These are phyloP conservation scores for Hycleus cichorii DNA, from an alignment of 1,140 invertebrate species.

Conservation along the genomic window DNA sequence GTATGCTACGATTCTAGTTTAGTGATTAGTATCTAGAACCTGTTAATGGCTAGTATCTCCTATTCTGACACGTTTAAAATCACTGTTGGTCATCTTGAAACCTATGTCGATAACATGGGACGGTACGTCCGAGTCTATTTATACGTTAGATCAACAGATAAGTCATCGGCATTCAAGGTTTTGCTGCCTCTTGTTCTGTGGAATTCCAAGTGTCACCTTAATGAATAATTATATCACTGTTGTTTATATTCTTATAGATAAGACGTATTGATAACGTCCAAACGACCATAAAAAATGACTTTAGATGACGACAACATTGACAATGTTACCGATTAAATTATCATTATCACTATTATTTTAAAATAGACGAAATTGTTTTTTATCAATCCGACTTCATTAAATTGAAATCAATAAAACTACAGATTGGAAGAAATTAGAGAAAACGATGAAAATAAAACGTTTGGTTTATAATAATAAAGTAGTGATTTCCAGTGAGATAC, in stretches of 20 bases:
- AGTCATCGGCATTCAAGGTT: conserved; percentile 9
- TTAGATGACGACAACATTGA: conserved; percentile 3
- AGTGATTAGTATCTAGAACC: conserved; percentile 1
- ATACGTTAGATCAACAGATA: conserved; percentile 8
- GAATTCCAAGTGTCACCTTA: conserved; percentile 22
- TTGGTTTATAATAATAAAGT: conserved; percentile 6
- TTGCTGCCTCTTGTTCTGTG: too few relatives aligned
- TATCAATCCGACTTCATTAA: too few relatives aligned
- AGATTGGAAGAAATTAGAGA: too few relatives aligned
- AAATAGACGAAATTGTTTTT: too few relatives aligned
- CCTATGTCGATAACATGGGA: conserved; percentile 1
- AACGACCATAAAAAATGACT: conserved; percentile 14
- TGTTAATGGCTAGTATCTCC: conserved; percentile 8
- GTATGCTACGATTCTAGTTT: too few relatives aligned
- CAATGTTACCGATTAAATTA: conserved; percentile 13
- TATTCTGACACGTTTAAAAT: conserved; percentile 7
- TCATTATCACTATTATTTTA: not conserved
- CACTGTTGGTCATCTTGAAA: conserved; percentile 7
- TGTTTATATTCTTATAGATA: conserved; percentile 20
- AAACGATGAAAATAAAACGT: too few relatives aligned
- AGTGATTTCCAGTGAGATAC: conserved; percentile 1
- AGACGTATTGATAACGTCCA: conserved; percentile 12
- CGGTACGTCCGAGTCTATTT: conserved; percentile 10
- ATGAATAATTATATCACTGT: conserved; percentile 25
- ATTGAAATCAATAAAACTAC: too few relatives aligned